Evolutionary conservation across 2,797 vertebrate genomes (phyloP), one percentile per base, ranked within the genome.

Genomic region (Sebastes melanostomus): DNA sequence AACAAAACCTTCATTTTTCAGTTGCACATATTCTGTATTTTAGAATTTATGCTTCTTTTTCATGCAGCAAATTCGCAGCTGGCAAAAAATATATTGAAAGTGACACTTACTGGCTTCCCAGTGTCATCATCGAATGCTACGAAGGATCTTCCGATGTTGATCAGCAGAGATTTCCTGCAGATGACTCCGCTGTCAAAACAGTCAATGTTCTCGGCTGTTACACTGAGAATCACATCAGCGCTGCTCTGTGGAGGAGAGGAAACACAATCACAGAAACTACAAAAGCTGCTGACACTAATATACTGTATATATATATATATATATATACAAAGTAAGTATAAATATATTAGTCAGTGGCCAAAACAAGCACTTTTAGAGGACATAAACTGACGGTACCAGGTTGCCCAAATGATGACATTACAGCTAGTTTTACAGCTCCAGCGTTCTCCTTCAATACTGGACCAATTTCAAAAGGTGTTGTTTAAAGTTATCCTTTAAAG

Each of bases 161-260:
- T 95, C 42, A 96, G 93, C 72, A 98, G 74, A 4, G 96, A 96
- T 56, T 98, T 99, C 86, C 97, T 96, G 93, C 98, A 99, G 95
- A 97, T 95, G 32, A 96, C 91, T 14, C 97, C 97, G 30, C 94
- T 96, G 85, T 96, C 94, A 75, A 96, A 98, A 85, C 98, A 99
- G 92, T 97, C 97, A 8, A 98, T 72, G 72, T 99, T 99, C 85
- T 98, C 96, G 13, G 94, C 88, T 11, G 95, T 93, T 36, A 99
- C 92, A 20, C 96, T 97, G 82, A 99, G 88, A 81, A 91, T 94
- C 71, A 90, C 82, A n/a, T 97, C 95, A 24, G 94, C 84, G 12
- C 90, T 95, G 87, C 96, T 96, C 98, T 99, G 95, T 76, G 88
- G 72, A 88, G 68, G 54, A 46, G 36, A 80, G 54, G 4, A 27